Conservation (phyloP, 2,888 invertebrate species). For the Eretmocerus hayati region DNA sequence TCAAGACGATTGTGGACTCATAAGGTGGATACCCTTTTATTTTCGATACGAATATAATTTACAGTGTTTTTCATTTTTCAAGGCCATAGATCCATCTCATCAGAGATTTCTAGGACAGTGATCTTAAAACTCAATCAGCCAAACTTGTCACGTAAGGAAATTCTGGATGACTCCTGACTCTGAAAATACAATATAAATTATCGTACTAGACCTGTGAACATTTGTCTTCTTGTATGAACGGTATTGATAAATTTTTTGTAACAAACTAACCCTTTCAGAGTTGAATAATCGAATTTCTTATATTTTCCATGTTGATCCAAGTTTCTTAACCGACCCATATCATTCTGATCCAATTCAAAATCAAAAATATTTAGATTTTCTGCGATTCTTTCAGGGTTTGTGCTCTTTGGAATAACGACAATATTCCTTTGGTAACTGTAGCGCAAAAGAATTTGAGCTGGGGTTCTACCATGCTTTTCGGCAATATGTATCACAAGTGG, state of each 20-base stretch:
- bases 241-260: not conserved
- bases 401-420: conserved; percentile 72
- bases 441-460: conserved; percentile 65
- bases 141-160: too few relatives aligned
- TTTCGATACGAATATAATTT: too few relatives aligned
- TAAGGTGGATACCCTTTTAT: too few relatives aligned
- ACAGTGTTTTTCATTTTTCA: too few relatives aligned
- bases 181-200: conserved; percentile 2
- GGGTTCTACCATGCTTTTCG: conserved; percentile 53
- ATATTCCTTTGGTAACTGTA: conserved; percentile 62
- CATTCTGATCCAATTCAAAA: conserved; percentile 54
- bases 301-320: conserved; percentile 58
- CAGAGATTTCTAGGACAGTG: too few relatives aligned
- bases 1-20: too few relatives aligned
- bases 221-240: not conserved
- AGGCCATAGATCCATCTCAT: too few relatives aligned
- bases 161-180: conserved; percentile 8
- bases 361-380: conserved; percentile 64
- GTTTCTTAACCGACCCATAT: conserved; percentile 51
- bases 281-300: conserved; percentile 58
- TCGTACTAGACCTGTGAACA: not conserved
- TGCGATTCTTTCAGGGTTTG: conserved; percentile 59
- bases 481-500: conserved; percentile 55
- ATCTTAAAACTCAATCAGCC: too few relatives aligned
- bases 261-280: conserved; percentile 43